Conservation (phyloP, 2,888 invertebrate genomes). For the Amiota minor region DNA sequence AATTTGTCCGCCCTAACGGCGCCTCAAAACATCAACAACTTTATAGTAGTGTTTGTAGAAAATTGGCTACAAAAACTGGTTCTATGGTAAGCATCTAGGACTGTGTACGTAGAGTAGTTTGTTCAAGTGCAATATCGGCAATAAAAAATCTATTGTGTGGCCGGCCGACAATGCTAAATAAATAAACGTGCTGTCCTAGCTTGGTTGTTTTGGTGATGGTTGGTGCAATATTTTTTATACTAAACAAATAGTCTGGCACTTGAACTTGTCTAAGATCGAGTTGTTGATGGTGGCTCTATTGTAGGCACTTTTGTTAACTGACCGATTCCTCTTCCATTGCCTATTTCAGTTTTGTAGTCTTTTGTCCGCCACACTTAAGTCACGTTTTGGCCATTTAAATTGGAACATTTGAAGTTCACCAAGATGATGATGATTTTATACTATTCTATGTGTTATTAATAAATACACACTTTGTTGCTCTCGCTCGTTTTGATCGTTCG, state of each 20-base stretch:
- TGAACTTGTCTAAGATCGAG: conserved; percentile 11
- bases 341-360: conserved; percentile 3
- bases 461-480: conserved; percentile 29
- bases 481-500: conserved; percentile 25
- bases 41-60: conserved; percentile 8
- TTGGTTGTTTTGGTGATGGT: neutral
- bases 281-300: conserved; percentile 1
- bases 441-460: conserved; percentile 9
- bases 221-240: conserved; percentile 22
- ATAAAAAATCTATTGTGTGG: conserved; percentile 6
- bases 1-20: conserved; percentile 40
- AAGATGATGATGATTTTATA: neutral
- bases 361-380: conserved; percentile 33
- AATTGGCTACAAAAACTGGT: conserved; percentile 12
- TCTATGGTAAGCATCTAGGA: neutral
- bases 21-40: conserved; percentile 34
- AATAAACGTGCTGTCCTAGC: neutral
- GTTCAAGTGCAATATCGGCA: conserved; percentile 41
- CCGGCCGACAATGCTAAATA: neutral
- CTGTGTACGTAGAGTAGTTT: neutral
- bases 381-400: conserved; percentile 55
- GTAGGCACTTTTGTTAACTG: neutral
- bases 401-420: conserved; percentile 28
- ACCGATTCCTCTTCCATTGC: neutral
- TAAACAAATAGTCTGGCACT: conserved; percentile 32